Evolutionary conservation across 2,113 vertebrate genomes (phyloP), one percentile per base, ranked within the genome.

Genomic region (Noturus placidus): DNA sequence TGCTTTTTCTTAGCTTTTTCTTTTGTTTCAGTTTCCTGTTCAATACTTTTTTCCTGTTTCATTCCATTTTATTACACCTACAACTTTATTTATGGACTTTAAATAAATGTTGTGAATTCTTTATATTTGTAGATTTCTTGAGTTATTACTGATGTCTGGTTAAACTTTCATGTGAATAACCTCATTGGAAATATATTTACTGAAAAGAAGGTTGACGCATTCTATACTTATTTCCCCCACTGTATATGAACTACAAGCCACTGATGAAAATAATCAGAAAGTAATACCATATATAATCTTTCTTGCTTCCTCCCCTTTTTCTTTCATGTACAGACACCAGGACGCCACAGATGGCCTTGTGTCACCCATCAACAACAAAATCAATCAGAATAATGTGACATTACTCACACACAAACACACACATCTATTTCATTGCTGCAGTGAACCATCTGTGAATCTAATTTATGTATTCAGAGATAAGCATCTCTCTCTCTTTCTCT

Each of bases 361-460:
- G 87, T 90, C 87, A 85, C 82, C 89, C 85, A 38, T 88, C 82
- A 88, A 76, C 82, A 90, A 87, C 87, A 85, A 85, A 90, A 88
- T 88, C 87, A 85, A 87, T 90, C 89, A 90, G 87, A 90, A 85
- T 87, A 90, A 90, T 87, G 89, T 88, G 87, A 87, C 87, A 88
- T 90, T 63, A 84, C 56, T 88, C 87, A 61, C 67, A 76, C 76
- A 87, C 85, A 83, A 87, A 80, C 85, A 82, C 86, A 89, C 87
- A 87, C 57, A 87, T 63, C 85, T 76, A 90, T 50, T 84, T 76
- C 69, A 85, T 56, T 88, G 84, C 87, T 86, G 84, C 84, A 88
- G 84, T 86, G 80, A 90, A 88, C 89, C 87, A 90, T 90, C 89
- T 90, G 89, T 90, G 85, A 90, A 83, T 76, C 87, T 90, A 87